Evolutionary conservation across 2,797 vertebrate genomes (phyloP).

Genomic region (Buphagus erythrorhynchus): DNA sequence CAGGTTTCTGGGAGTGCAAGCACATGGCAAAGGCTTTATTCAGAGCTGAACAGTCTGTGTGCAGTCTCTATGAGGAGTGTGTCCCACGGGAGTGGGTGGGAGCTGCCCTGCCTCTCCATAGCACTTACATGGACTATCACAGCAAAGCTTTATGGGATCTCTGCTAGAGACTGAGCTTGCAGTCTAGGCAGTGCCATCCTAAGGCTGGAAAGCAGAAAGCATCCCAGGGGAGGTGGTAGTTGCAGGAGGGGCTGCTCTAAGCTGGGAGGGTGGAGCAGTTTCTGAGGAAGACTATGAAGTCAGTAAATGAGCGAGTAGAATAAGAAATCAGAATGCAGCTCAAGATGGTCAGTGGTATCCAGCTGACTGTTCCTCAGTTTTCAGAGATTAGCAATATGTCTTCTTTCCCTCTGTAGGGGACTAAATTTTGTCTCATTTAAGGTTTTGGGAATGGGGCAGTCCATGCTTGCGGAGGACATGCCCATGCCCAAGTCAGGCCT

Average conservation of each 20-base stretch:
- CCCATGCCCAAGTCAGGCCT: neutral
- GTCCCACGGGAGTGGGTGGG: fast-evolving
- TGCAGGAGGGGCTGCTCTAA: neutral
- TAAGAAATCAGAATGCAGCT: neutral
- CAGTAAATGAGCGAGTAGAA: neutral
- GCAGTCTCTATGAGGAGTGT: fast-evolving
- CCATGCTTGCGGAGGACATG: neutral
- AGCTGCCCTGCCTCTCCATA: neutral
- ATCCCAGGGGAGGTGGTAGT: neutral
- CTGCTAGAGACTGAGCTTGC: neutral
- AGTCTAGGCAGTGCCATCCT: neutral
- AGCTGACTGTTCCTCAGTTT: neutral
- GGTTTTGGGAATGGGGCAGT: neutral
- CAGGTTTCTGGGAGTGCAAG: neutral
- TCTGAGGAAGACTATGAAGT: neutral
- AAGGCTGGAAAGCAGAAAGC: neutral
- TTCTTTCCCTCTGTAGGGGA: neutral
- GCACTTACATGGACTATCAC: fast-evolving
- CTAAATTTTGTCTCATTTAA: neutral
- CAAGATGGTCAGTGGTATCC: neutral
- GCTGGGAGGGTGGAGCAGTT: neutral
- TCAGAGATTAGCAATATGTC: neutral
- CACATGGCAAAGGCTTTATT: neutral
- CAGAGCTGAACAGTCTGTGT: neutral
- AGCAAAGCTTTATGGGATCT: neutral